Conservation (phyloP, 2,888 invertebrate genomes). For the Cenopis cana region DNA sequence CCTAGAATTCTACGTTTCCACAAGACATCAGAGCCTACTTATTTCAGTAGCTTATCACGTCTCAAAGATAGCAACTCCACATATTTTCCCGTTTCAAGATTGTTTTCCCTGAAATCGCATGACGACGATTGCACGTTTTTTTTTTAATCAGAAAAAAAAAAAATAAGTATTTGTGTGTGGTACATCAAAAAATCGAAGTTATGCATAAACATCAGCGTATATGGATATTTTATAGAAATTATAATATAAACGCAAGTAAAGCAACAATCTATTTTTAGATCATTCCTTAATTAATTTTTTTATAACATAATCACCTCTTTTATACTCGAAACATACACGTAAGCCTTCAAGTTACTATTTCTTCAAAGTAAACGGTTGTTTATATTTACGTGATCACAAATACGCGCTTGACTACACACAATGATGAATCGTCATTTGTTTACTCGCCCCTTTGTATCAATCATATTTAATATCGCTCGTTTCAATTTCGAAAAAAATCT, state of each 20-base stretch:
- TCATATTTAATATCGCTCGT: constrained; percentile 18
- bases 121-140: no score
- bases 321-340: not conserved
- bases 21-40: no score
- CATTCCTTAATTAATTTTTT: not conserved
- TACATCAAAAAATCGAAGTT: no score
- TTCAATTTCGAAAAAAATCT: constrained; percentile 35
- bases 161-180: no score
- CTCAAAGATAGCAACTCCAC: no score
- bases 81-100: no score
- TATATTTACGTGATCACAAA: constrained; percentile 9
- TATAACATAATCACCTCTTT: not conserved
- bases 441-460: constrained; percentile 45
- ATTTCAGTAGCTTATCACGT: no score
- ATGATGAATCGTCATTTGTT: constrained; percentile 48
- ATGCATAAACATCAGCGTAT: no score
- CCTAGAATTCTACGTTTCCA: no score
- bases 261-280: not conserved
- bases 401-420: constrained; percentile 3
- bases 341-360: no score
- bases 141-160: no score
- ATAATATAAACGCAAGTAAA: not conserved
- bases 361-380: not conserved
- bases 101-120: no score
- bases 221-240: not conserved